Evolutionary conservation across 2,113 vertebrate species (phyloP).

Genomic region (Chaetodon trifascialis): DNA sequence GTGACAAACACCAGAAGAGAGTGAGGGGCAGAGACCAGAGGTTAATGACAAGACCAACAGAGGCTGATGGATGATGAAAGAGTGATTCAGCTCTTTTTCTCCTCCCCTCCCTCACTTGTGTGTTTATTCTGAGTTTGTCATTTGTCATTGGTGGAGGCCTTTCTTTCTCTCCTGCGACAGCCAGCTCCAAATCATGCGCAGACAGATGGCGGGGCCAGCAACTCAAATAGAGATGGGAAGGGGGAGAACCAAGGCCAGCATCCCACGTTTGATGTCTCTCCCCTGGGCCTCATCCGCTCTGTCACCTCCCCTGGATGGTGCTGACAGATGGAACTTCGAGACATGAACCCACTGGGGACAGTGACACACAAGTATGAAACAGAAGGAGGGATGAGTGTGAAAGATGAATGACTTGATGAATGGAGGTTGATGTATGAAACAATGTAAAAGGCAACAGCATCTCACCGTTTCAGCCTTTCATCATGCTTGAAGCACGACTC

Average conservation of each 20-base stretch:
- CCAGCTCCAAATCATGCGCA: conserved; percentile 76
- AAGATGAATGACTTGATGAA: conserved; percentile 72
- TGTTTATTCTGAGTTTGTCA: conserved; percentile 81
- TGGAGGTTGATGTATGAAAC: conserved; percentile 59
- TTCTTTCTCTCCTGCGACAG: conserved; percentile 71
- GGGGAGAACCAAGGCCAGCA: conserved; percentile 69
- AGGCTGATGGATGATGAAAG: conserved; percentile 74
- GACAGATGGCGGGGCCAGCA: conserved; percentile 78
- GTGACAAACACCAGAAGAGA: conserved; percentile 61
- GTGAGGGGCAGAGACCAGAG: conserved; percentile 55
- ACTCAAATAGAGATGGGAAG: conserved; percentile 73
- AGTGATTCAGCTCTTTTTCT: conserved; percentile 73
- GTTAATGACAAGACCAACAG: conserved; percentile 73
- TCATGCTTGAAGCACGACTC: conserved; percentile 18
- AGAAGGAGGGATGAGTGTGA: conserved; percentile 73
- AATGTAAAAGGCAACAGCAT: conserved; percentile 47
- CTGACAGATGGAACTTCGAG: conserved; percentile 81
- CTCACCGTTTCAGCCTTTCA: conserved; percentile 49
- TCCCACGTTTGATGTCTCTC: conserved; percentile 82
- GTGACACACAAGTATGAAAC: conserved; percentile 76
- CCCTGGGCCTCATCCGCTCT: conserved; percentile 76
- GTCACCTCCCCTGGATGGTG: conserved; percentile 68
- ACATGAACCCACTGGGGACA: conserved; percentile 69
- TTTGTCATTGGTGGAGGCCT: conserved; percentile 77
- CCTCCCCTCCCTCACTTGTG: conserved; percentile 50